These are phyloP conservation scores for Verasper variegatus DNA, from an alignment of 2,113 vertebrate species.

Conservation along the genomic window DNA sequence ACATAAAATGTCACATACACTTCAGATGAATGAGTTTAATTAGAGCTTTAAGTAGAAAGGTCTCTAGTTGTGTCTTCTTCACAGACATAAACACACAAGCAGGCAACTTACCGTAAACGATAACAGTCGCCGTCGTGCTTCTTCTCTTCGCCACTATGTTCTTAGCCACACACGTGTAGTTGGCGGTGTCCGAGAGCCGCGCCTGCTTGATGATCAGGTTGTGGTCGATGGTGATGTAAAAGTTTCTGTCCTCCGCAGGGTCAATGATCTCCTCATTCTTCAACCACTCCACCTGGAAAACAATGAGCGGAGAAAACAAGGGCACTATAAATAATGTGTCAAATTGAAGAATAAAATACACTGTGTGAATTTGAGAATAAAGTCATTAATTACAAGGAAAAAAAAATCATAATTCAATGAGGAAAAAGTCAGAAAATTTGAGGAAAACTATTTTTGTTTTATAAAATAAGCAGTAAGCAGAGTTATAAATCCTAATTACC, in stretches of 20 bases:
- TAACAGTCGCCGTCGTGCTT: conserved; percentile 92
- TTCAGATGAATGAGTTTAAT: background rate
- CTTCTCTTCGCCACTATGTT: conserved; percentile 94
- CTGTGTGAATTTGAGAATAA: too few relatives aligned
- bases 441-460: too few relatives aligned
- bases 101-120: conserved; percentile 89
- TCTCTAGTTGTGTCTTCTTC: background rate
- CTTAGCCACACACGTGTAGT: conserved; percentile 96
- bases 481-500: too few relatives aligned
- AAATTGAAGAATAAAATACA: too few relatives aligned
- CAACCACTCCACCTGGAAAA: conserved; percentile 91
- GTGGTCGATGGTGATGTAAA: conserved; percentile 97
- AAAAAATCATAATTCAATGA: too few relatives aligned
- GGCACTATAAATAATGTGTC: background rate
- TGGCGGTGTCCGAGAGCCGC: conserved; percentile 93
- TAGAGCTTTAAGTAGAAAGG: background rate
- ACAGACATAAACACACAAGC: background rate
- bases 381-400: too few relatives aligned
- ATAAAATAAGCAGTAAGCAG: too few relatives aligned
- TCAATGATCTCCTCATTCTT: conserved; percentile 96
- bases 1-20: background rate
- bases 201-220: conserved; percentile 98
- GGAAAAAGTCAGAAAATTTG: too few relatives aligned
- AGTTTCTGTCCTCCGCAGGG: conserved; percentile 92
- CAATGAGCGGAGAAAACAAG: background rate